A percentile compares a stretch with the other conserved stretches of the same genome.
Evolutionary conservation across 92 coral and sea anemone genomes (phyloP).

Genomic region (Palythoa grandis): DNA sequence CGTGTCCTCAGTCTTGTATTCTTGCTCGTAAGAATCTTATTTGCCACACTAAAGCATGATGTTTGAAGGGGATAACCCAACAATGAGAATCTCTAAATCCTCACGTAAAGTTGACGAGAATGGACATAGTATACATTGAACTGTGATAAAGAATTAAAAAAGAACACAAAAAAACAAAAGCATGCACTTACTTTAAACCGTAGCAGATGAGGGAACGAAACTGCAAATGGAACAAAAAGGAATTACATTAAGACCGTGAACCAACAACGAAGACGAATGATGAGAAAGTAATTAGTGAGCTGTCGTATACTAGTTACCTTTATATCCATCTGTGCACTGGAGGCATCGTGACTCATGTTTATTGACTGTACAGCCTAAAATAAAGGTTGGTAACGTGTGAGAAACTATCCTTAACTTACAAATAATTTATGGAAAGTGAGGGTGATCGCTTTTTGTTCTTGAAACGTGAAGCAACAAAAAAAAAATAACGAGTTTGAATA

Average conservation of each 20-base stretch:
- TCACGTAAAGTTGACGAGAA: background rate
- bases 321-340: slow-evolving; percentile 95
- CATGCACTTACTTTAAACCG: slow-evolving; percentile 88
- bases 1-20: no score
- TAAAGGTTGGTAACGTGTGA: background rate
- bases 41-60: no score
- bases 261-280: background rate
- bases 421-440: no score
- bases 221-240: slow-evolving; percentile 55
- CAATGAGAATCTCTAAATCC: no score
- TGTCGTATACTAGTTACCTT: slow-evolving; percentile 60
- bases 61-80: no score
- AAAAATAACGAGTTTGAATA: no score
- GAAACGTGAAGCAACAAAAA: no score
- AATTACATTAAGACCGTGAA: background rate
- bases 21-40: no score
- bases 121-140: background rate
- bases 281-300: background rate
- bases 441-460: no score
- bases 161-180: background rate
- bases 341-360: slow-evolving; percentile 94
- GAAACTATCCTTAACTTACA: background rate
- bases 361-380: slow-evolving; percentile 94
- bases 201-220: slow-evolving; percentile 93
- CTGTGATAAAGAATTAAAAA: background rate